Conservation (phyloP, 2,888 invertebrate species). For the Chrysopilus asiliformis region DNA sequence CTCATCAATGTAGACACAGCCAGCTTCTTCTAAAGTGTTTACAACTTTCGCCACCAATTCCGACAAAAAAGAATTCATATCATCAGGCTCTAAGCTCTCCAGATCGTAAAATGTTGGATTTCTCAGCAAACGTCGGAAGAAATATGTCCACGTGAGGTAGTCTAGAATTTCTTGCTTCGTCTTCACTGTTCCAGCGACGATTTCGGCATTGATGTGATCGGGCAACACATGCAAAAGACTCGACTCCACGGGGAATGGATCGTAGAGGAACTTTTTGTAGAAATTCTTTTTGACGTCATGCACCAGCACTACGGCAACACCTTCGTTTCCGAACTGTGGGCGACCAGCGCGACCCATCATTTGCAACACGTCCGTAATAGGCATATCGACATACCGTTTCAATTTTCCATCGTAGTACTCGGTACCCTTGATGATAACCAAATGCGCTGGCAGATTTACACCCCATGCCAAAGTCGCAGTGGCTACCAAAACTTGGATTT, state of each 20-base stretch:
- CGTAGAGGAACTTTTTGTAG: conserved; percentile 97
- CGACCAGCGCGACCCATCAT: conserved; percentile 99
- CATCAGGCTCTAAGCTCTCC: conserved; percentile 52
- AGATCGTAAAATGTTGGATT: conserved; percentile 88
- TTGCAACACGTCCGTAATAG: conserved; percentile 97
- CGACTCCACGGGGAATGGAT: conserved; percentile 98
- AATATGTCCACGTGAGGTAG: conserved; percentile 97
- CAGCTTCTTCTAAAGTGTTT: conserved; percentile 54
- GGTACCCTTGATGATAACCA: conserved; percentile 97
- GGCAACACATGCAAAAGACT: conserved; percentile 80
- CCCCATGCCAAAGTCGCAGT: conserved; percentile 99
- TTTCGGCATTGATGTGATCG: conserved; percentile 96
- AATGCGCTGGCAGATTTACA: conserved; percentile 95
- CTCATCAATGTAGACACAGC: conserved; percentile 64
- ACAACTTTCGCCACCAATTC: conserved; percentile 67
- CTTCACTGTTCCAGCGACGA: conserved; percentile 88
- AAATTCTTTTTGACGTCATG: conserved; percentile 98
- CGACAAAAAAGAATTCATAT: conserved; percentile 64
- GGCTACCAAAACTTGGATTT: conserved; percentile 92
- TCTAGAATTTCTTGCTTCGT: conserved; percentile 87
- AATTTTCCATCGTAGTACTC: conserved; percentile 97
- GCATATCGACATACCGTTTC: conserved; percentile 97
- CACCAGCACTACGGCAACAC: conserved; percentile 74
- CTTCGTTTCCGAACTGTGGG: conserved; percentile 92
- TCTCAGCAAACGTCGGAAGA: conserved; percentile 80